These are phyloP conservation scores for Acrocephalus arundinaceus DNA, from an alignment of 2,113 vertebrate species.

Conservation along the genomic window DNA sequence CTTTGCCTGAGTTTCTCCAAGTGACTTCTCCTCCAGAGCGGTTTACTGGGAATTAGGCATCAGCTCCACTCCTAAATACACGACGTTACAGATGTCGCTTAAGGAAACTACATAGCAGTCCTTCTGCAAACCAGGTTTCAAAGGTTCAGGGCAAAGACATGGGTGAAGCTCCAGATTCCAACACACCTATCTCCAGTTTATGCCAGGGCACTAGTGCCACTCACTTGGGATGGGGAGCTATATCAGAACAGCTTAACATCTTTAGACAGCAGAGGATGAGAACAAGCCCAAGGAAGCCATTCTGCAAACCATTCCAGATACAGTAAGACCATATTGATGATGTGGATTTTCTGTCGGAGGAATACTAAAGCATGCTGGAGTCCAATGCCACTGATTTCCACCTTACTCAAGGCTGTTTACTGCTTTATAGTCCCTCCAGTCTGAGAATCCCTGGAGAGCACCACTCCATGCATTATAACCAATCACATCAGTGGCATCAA, in stretches of 20 bases:
- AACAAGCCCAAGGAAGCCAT: background rate
- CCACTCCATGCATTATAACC: background rate
- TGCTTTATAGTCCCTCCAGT: background rate
- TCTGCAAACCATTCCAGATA: background rate
- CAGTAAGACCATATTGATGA: background rate
- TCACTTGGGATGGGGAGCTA: background rate
- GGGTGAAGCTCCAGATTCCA: background rate
- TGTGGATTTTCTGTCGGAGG: background rate
- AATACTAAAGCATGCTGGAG: background rate
- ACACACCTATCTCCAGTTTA: background rate
- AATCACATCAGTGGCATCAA: background rate
- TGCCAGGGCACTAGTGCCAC: background rate
- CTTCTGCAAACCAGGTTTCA: background rate
- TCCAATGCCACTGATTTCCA: background rate
- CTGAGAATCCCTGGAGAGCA: background rate
- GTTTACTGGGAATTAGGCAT: too few relatives aligned
- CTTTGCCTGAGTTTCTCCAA: too few relatives aligned
- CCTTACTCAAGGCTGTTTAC: background rate
- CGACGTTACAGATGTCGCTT: too few relatives aligned
- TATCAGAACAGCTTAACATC: background rate
- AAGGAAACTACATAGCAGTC: background rate
- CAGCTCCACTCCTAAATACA: too few relatives aligned
- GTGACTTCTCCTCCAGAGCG: too few relatives aligned
- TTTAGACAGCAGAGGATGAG: background rate
- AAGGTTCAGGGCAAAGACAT: background rate